Evolutionary conservation across 1,140 invertebrate genomes (phyloP), one percentile per base, ranked within the genome.

Genomic region (Brachionus asplanchnoidis): DNA sequence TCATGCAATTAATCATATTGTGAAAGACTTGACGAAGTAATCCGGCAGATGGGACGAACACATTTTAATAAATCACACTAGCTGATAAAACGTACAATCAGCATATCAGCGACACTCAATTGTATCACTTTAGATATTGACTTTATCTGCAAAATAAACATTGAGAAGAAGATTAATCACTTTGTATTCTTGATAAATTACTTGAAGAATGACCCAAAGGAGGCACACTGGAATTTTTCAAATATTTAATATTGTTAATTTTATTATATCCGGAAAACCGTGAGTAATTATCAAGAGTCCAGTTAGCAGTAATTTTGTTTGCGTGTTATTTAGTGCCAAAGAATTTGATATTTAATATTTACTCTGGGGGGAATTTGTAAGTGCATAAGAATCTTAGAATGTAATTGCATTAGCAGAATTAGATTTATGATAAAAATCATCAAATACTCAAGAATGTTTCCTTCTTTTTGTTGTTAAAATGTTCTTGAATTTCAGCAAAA

Each of bases 381-480:
- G 68, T 73, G 68, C 68, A 73, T 73, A 73, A 42, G 20, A 73
- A 73, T 42, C 17, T 77, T 77, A 26, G 46, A 46, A 44, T 50
- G 23, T 77, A 77, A 77, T 77, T 77, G 26, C 42, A 77, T 77
- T 77, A 77, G 26, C 73, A 77, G 73, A 77, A 77, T 77, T 77
- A 44, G 20, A 77, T 50, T 77, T 50, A 77, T 77, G 73, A 77
- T 77, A 77, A 77, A 26, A 77, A 77, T 77, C 73, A 77, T 77
- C 73, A 77, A 77, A 73, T 68, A 68, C 66, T 32, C 26, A 68
- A 68, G 66, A 68, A 68, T 68, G 26, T 68, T 68, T 68, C 66
- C 66, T 68, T 40, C 32, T 68, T 68, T 68, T 73, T 73, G 32
- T 73, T 73, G 12, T 42, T 73, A 42, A 73, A 73, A 42, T 73